phyloP scores from a whole-genome alignment of 1,140 invertebrate genomes.

The Drosophila ambigua region DNA sequence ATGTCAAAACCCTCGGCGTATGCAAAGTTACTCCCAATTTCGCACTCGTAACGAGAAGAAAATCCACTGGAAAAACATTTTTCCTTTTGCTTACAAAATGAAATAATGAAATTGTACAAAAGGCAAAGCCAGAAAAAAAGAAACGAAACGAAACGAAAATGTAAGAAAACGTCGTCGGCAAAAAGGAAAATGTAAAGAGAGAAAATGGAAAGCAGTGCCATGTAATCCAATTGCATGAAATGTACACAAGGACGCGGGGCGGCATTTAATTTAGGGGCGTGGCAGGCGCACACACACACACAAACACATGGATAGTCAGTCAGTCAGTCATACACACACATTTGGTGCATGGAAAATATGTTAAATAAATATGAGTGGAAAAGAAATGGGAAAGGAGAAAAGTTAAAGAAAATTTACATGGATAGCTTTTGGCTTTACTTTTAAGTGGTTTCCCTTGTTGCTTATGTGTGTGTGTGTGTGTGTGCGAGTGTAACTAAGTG shows the following conservation, averaged over 20 bases:
- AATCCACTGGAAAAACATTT: constrained; percentile 44
- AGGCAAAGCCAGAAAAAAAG: constrained; percentile 28
- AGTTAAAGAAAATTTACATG: constrained; percentile 73
- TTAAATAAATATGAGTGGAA: constrained; percentile 66
- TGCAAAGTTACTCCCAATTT: constrained; percentile 41
- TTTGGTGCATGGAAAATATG: constrained; percentile 56
- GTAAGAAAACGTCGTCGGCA: constrained; percentile 4
- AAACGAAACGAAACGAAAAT: constrained; percentile 29
- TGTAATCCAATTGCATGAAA: constrained; percentile 71
- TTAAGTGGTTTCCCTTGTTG: constrained; percentile 75
- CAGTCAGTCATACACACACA: background rate
- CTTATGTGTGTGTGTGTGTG: constrained; percentile 31
- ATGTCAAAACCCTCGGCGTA: constrained; percentile 15
- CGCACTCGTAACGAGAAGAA: constrained; percentile 38
- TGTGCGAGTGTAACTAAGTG: constrained; percentile 45
- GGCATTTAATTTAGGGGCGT: constrained; percentile 68
- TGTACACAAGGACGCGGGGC: constrained; percentile 61
- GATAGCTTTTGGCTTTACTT: constrained; percentile 69
- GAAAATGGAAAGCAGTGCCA: constrained; percentile 57
- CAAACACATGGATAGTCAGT: background rate
- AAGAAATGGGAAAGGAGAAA: constrained; percentile 37
- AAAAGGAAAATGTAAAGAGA: constrained; percentile 35
- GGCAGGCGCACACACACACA: constrained; percentile 31
- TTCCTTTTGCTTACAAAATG: constrained; percentile 34
- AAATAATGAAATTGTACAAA: constrained; percentile 55